Conservation (phyloP, 2,888 invertebrate genomes). For the Bedellia somnulentella region DNA sequence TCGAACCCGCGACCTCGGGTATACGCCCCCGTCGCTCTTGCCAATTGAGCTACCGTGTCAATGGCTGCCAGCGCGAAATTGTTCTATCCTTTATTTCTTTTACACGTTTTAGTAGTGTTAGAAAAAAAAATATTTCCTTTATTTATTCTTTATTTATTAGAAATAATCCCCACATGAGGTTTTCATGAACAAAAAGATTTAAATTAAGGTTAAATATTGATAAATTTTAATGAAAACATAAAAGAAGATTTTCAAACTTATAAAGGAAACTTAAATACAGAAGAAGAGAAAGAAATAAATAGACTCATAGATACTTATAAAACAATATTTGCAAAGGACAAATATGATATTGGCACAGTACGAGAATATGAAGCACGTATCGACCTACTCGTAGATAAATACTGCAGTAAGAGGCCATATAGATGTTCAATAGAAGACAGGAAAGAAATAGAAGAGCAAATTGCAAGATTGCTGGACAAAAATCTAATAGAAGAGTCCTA, state of each 20-base stretch:
- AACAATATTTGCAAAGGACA: conserved; percentile 5
- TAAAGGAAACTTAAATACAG: not conserved
- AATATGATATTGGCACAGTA: conserved; percentile 10
- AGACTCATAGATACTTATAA: conserved; percentile 1
- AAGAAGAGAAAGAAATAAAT: conserved; percentile 1
- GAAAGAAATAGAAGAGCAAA: too few relatives aligned
- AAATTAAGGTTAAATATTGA: too few relatives aligned
- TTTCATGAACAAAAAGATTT: too few relatives aligned
- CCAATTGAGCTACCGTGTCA: too few relatives aligned
- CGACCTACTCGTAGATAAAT: conserved; percentile 8
- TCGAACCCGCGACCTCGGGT: too few relatives aligned
- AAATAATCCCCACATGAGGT: too few relatives aligned
- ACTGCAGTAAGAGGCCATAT: conserved; percentile 9
- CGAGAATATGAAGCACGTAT: conserved; percentile 9
- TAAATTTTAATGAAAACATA: not conserved
- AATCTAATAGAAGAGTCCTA: conserved; percentile 7
- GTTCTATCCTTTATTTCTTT: too few relatives aligned
- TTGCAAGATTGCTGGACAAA: conserved; percentile 4
- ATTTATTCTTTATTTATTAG: too few relatives aligned
- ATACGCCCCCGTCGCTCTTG: too few relatives aligned
- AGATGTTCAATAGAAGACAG: conserved; percentile 7
- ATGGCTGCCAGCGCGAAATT: too few relatives aligned
- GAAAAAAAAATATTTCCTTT: too few relatives aligned
- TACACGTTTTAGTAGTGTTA: too few relatives aligned
- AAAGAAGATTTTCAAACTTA: conserved; percentile 1